These are phyloP conservation scores for Muntiacus muntjak DNA, from an alignment of 2,113 vertebrate species.

Conservation along the genomic window DNA sequence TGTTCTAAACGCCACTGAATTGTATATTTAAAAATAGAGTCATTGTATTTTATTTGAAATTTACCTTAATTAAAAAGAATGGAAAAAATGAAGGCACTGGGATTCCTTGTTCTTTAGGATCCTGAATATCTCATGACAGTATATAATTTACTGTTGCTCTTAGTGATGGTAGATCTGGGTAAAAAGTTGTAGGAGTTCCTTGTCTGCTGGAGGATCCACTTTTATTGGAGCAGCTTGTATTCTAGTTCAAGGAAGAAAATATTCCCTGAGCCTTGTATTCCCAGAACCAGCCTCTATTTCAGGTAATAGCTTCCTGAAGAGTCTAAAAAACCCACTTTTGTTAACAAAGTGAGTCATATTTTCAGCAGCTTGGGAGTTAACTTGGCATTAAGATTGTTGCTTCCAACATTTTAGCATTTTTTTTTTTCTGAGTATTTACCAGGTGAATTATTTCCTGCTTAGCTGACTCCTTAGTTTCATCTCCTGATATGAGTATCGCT, in stretches of 20 bases:
- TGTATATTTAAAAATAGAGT: neutral
- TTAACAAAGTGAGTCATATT: constrained; percentile 12
- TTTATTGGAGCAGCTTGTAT: neutral
- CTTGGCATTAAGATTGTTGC: neutral
- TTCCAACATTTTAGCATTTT: neutral
- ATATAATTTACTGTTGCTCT: neutral
- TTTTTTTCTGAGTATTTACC: neutral
- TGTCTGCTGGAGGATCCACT: neutral
- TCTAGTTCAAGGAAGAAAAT: neutral
- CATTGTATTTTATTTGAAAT: neutral
- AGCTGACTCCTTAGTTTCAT: constrained; percentile 21
- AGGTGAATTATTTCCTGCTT: neutral
- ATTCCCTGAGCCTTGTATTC: neutral
- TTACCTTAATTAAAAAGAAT: neutral
- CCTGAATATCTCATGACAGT: neutral
- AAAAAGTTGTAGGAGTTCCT: neutral
- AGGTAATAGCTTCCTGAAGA: neutral
- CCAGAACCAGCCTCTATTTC: neutral
- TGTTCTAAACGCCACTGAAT: neutral
- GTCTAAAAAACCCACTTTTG: neutral
- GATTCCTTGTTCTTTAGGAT: neutral
- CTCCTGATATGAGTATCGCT: neutral
- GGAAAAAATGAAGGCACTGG: neutral
- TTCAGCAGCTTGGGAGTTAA: neutral
- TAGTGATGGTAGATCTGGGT: neutral